Evolutionary conservation across 2,888 invertebrate species (phyloP), one percentile per base, ranked within the genome.

Genomic region (Drosophila infuscata): DNA sequence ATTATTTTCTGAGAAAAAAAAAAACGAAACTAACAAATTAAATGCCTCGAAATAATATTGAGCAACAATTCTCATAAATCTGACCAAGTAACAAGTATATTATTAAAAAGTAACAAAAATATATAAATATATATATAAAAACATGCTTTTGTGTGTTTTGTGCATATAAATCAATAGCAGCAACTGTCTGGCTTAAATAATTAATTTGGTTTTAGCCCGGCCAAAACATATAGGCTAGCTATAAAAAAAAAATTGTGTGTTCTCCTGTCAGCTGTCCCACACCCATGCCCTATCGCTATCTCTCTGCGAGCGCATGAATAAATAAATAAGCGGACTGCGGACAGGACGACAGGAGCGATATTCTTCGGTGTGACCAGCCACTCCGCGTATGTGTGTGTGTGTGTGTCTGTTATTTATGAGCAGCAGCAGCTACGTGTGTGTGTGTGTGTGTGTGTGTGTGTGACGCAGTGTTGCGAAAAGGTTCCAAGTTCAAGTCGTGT

Each of bases 91-190:
- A 43, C 46, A 57, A 62, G 48, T 66, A 54, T 66, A 48, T 67
- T 53, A 57, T 57, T 76, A 82, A 60, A 29, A 54, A 32, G 30
- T 20, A 46, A 48, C 15, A 25, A 33, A 48, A 20, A 57, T 35
- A 9, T 56, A 43, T 9, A 41, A 36, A 9, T 59, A 25, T 1
- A 25, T 1, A 38, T 8, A 35, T n/a, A 38, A 41, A 30, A 29
- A 57, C 6, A 20, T 56, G 8, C 41, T 33, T 65, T n/a, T 30
- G 52, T 53, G 61, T 49, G 46, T 65, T 36, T 35, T 54, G 48
- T 72, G 63, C 36, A 70, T 72, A 80, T 83, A 87, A 88, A 85
- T 85, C 85, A 87, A 86, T 88, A 73, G 68, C 67, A 68, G 58
- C 59, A 63, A 76, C 62, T 69, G 72, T 60, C 62, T 38, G 68